Conservation (phyloP, 2,113 vertebrate genomes). For the Cebidichthys violaceus region DNA sequence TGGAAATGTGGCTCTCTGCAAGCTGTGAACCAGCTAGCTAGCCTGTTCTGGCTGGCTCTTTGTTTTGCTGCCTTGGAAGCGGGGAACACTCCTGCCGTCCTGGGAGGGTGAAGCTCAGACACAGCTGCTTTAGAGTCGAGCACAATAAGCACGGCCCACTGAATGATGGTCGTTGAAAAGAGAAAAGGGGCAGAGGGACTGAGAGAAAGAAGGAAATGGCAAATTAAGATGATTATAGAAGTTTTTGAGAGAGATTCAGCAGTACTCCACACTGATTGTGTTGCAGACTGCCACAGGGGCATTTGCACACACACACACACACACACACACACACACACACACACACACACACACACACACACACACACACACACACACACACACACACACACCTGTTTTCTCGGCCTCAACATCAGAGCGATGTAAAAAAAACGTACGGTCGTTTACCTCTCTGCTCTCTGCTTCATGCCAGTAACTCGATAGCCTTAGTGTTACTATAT, state of each 20-base stretch:
- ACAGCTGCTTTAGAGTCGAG: slow-evolving; percentile 47
- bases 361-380: background rate
- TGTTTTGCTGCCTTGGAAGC: slow-evolving; percentile 59
- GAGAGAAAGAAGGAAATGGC: slow-evolving; percentile 10
- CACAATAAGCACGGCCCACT: slow-evolving; percentile 40
- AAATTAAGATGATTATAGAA: slow-evolving; percentile 18
- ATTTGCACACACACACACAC: background rate
- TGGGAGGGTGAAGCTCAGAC: slow-evolving; percentile 34
- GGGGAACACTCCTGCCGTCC: slow-evolving; percentile 31
- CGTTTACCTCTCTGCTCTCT: slow-evolving; percentile 2
- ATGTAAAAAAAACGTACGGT: background rate
- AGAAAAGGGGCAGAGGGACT: background rate
- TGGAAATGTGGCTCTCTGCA: slow-evolving; percentile 48
- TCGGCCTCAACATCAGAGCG: background rate
- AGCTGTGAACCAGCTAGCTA: slow-evolving; percentile 61
- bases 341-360: background rate
- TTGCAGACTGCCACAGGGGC: slow-evolving; percentile 6
- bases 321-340: background rate
- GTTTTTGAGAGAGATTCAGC: slow-evolving; percentile 23
- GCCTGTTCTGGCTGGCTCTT: slow-evolving; percentile 54
- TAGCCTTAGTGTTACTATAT: slow-evolving; percentile 8
- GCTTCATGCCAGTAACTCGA: slow-evolving; percentile 23
- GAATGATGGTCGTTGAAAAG: slow-evolving; percentile 30
- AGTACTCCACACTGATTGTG: background rate
- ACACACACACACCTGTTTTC: slow-evolving; percentile 14